Evolutionary conservation across 2,888 invertebrate species (phyloP), one percentile per base, ranked within the genome.

Genomic region (Platerodrilus igneus): DNA sequence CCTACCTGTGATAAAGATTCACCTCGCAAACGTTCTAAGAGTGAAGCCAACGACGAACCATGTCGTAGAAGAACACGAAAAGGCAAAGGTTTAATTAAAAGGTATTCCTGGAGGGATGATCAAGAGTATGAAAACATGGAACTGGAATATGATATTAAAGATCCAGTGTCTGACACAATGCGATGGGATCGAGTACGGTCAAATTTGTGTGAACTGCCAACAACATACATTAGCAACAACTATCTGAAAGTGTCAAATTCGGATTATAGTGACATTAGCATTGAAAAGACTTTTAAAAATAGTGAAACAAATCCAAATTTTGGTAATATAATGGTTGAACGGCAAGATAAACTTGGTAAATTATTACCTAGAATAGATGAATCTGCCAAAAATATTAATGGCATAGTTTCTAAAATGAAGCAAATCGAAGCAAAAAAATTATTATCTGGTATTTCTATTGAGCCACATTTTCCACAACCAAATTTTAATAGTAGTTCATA

Each of bases 211-310:
- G 65, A 66, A 51, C 51, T 69, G 40, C 69, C 69, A 37, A 68
- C 69, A 14, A 61, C 66, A 11, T 69, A 69, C 50, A 68, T 68
- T 45, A 59, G 64, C 45, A 66, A 66, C 52, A 66, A 66, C 51
- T 62, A 63, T 57, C 40, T 42, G 20, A 41, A 38, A 39, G 30
- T 45, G 36, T 33, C 42, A 46, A 45, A 41, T 29, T 20, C 39
- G 18, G 43, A 46, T 36, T 40, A 48, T 48, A 43, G 48, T 18
- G 57, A 60, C 39, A n/a, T n/a, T n/a, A 57, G 53, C 52, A 41
- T 48, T 32, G 48, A 58, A 13, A 63, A 60, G 52, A 47, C 50
- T 44, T 51, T 58, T 37, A 59, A 56, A 45, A 48, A 47, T 31
- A 59, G 57, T 51, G 63, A 63, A 32, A 53, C 56, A 30, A 47